These are phyloP conservation scores for Mesocentrotus franciscanus DNA, from an alignment of 53 echinoderm and acorn worm species.

Conservation along the genomic window DNA sequence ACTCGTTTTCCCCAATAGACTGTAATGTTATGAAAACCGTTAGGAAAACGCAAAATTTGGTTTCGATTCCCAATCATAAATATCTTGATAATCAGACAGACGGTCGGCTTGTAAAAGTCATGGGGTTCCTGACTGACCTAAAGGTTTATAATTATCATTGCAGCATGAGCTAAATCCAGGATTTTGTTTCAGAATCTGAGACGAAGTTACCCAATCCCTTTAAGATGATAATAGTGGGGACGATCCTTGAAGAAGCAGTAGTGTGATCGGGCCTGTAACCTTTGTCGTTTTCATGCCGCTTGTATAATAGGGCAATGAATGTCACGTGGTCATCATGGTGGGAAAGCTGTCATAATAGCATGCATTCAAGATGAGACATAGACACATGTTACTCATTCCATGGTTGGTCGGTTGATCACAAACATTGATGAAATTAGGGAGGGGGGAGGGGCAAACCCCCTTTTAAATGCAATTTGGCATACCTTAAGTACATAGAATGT, in stretches of 20 bases:
- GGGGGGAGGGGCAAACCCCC: background rate
- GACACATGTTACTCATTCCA: slow-evolving; percentile 3
- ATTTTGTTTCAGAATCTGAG: no score
- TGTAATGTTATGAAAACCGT: no score
- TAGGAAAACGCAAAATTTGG: no score
- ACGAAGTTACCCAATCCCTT: no score
- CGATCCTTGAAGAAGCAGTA: background rate
- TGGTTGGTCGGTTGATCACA: background rate
- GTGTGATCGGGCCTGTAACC: background rate
- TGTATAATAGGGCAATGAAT: background rate
- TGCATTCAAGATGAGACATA: background rate
- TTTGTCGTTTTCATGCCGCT: background rate
- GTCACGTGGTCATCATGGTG: background rate
- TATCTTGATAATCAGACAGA: no score
- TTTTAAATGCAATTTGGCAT: background rate
- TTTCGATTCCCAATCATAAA: no score
- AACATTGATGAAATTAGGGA: background rate
- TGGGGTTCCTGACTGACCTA: no score
- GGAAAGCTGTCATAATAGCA: background rate
- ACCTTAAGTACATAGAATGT: background rate
- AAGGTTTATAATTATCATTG: no score
- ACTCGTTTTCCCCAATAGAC: no score
- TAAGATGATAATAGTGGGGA: no score
- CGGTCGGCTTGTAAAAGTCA: no score
- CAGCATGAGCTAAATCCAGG: no score